These are phyloP conservation scores for Pogoniulus pusillus DNA, from an alignment of 2,797 vertebrate genomes.

Conservation along the genomic window DNA sequence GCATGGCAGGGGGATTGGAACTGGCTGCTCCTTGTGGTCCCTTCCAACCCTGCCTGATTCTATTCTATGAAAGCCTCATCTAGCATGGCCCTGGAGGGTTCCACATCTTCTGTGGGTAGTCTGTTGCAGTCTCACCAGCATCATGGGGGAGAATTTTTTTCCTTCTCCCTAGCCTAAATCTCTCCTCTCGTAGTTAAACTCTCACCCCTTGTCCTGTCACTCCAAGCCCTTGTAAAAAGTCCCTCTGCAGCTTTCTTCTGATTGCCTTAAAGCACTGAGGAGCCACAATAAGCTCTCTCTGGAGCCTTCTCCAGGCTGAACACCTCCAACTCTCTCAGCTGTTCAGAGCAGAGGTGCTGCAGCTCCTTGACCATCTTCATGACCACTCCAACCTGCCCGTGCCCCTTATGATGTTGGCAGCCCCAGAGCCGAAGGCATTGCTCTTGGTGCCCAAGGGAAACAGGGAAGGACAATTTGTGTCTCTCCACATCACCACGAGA, in stretches of 20 bases:
- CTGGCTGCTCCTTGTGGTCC: too few relatives aligned
- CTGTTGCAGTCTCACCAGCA: background rate
- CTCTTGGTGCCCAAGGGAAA: fast-evolving
- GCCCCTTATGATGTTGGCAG: background rate
- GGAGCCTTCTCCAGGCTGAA: background rate
- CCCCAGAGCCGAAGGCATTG: background rate
- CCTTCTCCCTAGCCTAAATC: background rate
- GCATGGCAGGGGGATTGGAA: too few relatives aligned
- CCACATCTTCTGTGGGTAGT: background rate
- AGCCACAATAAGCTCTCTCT: background rate
- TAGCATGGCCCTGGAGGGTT: too few relatives aligned
- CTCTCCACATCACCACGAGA: background rate
- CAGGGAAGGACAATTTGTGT: background rate
- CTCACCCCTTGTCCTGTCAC: background rate
- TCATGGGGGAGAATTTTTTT: too few relatives aligned
- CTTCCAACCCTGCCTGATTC: too few relatives aligned
- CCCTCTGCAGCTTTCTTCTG: background rate
- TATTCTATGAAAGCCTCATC: too few relatives aligned
- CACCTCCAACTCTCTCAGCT: background rate
- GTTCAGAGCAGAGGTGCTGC: background rate
- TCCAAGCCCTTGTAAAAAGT: too few relatives aligned
- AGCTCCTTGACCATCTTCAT: background rate
- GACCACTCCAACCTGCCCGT: background rate
- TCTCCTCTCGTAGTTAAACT: background rate
- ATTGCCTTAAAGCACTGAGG: background rate